Percentiles rank a stretch among this genome's conserved stretches.
These are phyloP conservation scores for Scatophagus argus DNA, from an alignment of 2,113 vertebrate species.

Conservation along the genomic window DNA sequence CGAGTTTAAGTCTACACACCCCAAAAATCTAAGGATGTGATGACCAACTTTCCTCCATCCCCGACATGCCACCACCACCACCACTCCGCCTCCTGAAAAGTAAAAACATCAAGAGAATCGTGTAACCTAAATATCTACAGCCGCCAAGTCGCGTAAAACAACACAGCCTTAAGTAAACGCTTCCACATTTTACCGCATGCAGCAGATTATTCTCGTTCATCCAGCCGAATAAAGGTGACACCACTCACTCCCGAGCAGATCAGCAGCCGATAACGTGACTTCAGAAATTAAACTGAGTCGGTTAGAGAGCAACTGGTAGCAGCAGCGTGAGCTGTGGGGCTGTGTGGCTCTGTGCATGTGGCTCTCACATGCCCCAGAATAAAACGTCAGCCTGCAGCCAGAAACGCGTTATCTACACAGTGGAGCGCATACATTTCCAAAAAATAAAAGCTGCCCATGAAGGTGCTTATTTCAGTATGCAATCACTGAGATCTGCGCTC, in stretches of 20 bases:
- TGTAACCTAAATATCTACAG: conserved; percentile 11
- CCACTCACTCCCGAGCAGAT: conserved; percentile 4
- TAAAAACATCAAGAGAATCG: conserved; percentile 8
- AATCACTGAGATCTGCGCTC: neutral
- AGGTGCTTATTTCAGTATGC: conserved; percentile 8
- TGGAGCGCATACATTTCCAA: conserved; percentile 11
- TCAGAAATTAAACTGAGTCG: conserved; percentile 31
- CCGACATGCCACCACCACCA: neutral
- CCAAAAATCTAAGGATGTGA: conserved; percentile 38
- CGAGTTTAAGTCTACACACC: conserved; percentile 27
- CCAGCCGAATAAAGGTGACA: neutral
- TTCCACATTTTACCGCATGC: neutral
- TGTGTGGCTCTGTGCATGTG: conserved; percentile 38
- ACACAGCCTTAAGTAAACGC: neutral
- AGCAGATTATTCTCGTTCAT: neutral
- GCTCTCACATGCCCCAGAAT: conserved; percentile 40
- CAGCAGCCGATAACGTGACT: conserved; percentile 15
- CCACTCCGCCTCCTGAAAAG: conserved; percentile 13
- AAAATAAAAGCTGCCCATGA: conserved; percentile 30
- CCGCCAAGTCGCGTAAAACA: neutral
- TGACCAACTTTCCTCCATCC: conserved; percentile 64
- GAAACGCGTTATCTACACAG: conserved; percentile 18
- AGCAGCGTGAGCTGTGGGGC: conserved; percentile 2
- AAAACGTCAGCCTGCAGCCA: conserved; percentile 48
- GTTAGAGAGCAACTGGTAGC: conserved; percentile 71